Evolutionary conservation across 2,797 vertebrate species (phyloP).

Genomic region (Oryzias sinensis): DNA sequence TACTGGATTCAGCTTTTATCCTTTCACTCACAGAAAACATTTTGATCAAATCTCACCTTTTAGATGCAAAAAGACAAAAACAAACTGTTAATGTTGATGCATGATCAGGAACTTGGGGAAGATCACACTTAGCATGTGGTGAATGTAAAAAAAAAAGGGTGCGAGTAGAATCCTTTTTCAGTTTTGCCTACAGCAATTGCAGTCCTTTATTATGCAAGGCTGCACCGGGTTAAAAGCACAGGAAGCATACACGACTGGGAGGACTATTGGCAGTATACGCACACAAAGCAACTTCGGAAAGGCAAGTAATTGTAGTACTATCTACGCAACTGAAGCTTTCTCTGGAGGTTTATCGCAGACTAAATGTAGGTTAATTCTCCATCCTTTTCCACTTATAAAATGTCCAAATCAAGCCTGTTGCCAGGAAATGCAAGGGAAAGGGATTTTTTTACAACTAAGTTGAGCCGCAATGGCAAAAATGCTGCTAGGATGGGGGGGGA

Average conservation of each 20-base stretch:
- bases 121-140: slow-evolving; percentile 35
- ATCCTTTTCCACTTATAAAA: slow-evolving; percentile 66
- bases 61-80: slow-evolving; percentile 26
- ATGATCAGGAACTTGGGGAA: slow-evolving; percentile 32
- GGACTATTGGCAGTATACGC: slow-evolving; percentile 57
- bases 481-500: slow-evolving; percentile 32
- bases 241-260: slow-evolving; percentile 38
- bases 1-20: slow-evolving; percentile 37
- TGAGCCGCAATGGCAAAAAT: slow-evolving; percentile 26
- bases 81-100: slow-evolving; percentile 57
- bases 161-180: slow-evolving; percentile 12
- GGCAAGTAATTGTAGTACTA: slow-evolving; percentile 64
- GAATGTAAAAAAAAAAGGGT: not conserved
- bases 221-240: slow-evolving; percentile 47
- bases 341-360: slow-evolving; percentile 34
- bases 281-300: slow-evolving; percentile 45
- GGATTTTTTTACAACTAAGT: slow-evolving; percentile 47
- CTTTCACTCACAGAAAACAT: slow-evolving; percentile 12
- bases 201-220: slow-evolving; percentile 49
- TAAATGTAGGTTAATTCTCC: slow-evolving; percentile 49
- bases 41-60: slow-evolving; percentile 37
- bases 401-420: slow-evolving; percentile 42
- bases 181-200: slow-evolving; percentile 31
- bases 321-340: not conserved
- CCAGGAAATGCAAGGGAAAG: slow-evolving; percentile 24